Evolutionary conservation across 2,113 vertebrate species (phyloP).

Genomic region (Macaca mulatta): DNA sequence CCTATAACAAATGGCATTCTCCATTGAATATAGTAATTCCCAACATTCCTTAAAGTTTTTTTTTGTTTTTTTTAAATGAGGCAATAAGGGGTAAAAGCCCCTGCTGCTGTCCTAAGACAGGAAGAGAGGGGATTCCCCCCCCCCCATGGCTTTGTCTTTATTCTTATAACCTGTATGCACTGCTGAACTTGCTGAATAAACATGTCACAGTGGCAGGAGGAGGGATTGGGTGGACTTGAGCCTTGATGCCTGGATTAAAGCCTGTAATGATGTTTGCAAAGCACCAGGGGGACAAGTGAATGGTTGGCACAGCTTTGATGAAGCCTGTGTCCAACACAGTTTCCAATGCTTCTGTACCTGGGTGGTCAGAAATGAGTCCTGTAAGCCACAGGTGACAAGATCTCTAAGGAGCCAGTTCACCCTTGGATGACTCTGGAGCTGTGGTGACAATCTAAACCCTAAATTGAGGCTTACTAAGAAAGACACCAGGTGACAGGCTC

Average conservation of each 20-base stretch:
- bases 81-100: background rate
- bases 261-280: background rate
- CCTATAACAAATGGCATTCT: background rate
- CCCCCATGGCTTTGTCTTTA: background rate
- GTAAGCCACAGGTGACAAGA: background rate
- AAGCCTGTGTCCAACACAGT: background rate
- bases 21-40: background rate
- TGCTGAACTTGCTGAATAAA: constrained; percentile 41
- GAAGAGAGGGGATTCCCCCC: background rate
- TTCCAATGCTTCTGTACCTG: background rate
- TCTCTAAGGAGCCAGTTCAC: background rate
- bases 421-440: background rate
- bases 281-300: background rate
- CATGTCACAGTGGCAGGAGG: accelerated
- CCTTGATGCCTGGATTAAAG: background rate
- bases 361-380: background rate
- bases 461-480: background rate
- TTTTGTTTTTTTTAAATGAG: background rate
- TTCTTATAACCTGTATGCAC: constrained; percentile 3
- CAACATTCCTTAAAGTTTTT: background rate
- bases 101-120: background rate
- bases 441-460: background rate
- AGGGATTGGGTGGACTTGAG: background rate
- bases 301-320: background rate
- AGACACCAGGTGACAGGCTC: background rate